Conservation (phyloP, 30 jellyfish, hydroid and myxozoan species). For the Sanderia malayensis region DNA sequence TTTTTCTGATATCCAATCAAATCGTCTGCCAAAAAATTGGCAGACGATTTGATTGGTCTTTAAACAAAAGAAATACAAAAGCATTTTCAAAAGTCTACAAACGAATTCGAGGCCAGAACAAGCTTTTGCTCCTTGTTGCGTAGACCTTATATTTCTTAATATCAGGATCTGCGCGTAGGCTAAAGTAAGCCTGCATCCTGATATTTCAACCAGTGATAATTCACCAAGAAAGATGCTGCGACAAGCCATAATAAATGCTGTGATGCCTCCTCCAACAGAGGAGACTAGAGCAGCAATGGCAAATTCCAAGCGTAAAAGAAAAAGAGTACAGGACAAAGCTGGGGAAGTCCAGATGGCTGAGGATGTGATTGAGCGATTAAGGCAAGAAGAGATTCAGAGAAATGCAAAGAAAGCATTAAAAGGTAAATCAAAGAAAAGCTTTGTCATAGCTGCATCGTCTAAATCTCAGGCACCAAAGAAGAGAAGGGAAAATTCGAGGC, state of each 20-base stretch:
- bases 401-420: constrained; percentile 12
- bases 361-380: constrained; percentile 12
- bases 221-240: constrained; percentile 40
- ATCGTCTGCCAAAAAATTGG: too few species aligned
- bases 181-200: background rate
- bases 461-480: too few species aligned
- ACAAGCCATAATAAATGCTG: constrained; percentile 32
- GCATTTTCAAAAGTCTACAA: too few species aligned
- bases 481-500: constrained; percentile 25
- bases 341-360: constrained; percentile 27
- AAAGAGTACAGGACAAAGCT: constrained; percentile 34
- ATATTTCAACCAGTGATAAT: background rate
- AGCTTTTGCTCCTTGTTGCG: too few species aligned
- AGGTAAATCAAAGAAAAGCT: background rate
- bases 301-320: constrained; percentile 23
- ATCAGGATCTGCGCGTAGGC: too few species aligned
- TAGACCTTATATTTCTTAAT: too few species aligned
- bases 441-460: constrained; percentile 9
- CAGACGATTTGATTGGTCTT: too few species aligned
- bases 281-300: constrained; percentile 33
- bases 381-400: constrained; percentile 19
- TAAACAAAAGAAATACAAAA: too few species aligned
- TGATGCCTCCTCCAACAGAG: constrained; percentile 27
- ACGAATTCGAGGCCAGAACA: too few species aligned
- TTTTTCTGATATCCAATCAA: too few species aligned